These are phyloP conservation scores for Steinernema carpocapsae DNA, from an alignment of 2,888 invertebrate genomes.

Conservation along the genomic window DNA sequence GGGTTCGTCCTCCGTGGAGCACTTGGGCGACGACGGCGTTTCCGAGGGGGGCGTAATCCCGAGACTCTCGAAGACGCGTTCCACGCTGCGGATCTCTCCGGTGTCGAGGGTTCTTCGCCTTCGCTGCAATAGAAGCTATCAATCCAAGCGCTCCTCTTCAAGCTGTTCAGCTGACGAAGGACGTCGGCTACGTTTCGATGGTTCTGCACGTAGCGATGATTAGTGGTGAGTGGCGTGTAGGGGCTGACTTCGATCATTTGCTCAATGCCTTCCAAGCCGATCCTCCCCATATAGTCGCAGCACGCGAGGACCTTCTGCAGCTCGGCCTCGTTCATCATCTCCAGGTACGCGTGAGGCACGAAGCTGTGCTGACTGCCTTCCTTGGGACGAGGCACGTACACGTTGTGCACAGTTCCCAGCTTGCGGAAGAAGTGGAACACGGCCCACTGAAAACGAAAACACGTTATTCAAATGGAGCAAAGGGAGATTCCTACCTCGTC, in stretches of 20 bases:
- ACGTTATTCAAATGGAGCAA: background rate
- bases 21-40: background rate
- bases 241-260: constrained; percentile 28
- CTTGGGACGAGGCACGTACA: constrained; percentile 24
- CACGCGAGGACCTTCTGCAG: constrained; percentile 16
- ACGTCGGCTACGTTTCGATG: constrained; percentile 2
- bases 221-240: constrained; percentile 3
- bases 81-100: no score
- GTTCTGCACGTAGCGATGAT: background rate
- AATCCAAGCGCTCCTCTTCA: no score
- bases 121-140: no score
- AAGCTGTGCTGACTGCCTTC: constrained; percentile 24
- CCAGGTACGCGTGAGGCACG: constrained; percentile 21
- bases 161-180: background rate
- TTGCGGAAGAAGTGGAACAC: constrained; percentile 23
- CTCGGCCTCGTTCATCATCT: constrained; percentile 24
- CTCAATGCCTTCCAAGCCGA: constrained; percentile 11
- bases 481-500: no score
- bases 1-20: background rate
- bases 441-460: constrained; percentile 1
- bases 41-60: background rate
- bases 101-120: no score
- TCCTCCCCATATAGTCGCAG: constrained; percentile 20
- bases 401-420: constrained; percentile 16
- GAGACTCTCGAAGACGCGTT: constrained; percentile 1